phyloP scores from a whole-genome alignment of 2,797 vertebrate genomes.

The Caiman crocodilus region DNA sequence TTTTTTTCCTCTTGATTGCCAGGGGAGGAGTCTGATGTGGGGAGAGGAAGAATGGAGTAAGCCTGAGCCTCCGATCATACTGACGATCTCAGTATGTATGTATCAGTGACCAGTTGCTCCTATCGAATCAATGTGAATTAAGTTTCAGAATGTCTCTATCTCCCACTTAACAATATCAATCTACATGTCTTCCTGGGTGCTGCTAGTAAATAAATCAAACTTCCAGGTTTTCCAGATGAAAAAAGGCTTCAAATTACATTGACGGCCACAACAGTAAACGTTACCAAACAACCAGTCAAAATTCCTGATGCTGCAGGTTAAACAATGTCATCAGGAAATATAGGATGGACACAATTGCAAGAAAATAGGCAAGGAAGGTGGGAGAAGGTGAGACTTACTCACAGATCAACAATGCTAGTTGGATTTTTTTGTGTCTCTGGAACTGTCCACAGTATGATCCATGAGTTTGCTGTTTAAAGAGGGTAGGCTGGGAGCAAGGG shows the following conservation, averaged over 20 bases:
- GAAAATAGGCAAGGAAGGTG: neutral
- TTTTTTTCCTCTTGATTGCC: neutral
- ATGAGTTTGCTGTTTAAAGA: neutral
- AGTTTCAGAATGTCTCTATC: neutral
- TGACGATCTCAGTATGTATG: neutral
- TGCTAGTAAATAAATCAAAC: neutral
- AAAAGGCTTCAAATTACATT: neutral
- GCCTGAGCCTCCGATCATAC: neutral
- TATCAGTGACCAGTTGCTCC: neutral
- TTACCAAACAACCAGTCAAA: neutral
- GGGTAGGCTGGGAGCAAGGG: neutral
- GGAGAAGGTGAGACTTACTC: neutral
- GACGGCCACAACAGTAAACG: neutral
- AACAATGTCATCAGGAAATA: slow-evolving; percentile 14
- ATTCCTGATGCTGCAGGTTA: neutral
- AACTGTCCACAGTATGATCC: neutral
- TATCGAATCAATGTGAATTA: slow-evolving; percentile 30
- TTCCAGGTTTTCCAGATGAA: neutral
- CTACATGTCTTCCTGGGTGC: neutral
- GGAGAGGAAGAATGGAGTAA: neutral
- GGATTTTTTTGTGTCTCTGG: neutral
- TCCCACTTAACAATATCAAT: neutral
- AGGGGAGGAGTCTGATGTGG: neutral
- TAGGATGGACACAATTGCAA: neutral
- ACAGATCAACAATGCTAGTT: neutral